Evolutionary conservation across 2,888 invertebrate species (phyloP), one percentile per base, ranked within the genome.

Genomic region (Athalia circularis): DNA sequence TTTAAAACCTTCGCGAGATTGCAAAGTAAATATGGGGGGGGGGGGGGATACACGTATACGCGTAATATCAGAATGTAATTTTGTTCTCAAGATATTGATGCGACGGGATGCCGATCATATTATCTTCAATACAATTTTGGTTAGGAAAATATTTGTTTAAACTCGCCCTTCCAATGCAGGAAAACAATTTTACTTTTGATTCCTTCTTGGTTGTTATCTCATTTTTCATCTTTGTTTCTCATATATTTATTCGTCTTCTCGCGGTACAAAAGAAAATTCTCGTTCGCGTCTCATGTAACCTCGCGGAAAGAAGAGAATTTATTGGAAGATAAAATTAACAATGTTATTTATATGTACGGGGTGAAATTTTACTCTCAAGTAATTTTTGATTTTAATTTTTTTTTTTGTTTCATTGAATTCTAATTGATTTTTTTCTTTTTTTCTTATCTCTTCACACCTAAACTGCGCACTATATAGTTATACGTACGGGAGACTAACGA

Each of bases 51-150:
- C 29, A 29, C 0, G 29, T 29, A 8, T 15, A 7, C 13, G 3
- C 13, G 48, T 15, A 0, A 3, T 15, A 65, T 15, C 13, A 65
- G n/a, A 65, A 65, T 15, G 9, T 65, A 65, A 65, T 65, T 15
- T 67, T 67, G 13, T 9, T 67, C 47, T 65, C n/a, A 7, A 29
- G 45, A 65, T 9, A 6, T 4, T 3, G n/a, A 50, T 47, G 7
- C 45, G 65, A 65, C 45, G 5, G 3, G 7, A n/a, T 3, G 45
- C 43, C 11, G 11, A 65, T 6, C 11, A 65, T 65, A 47, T 43
- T 45, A 65, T 11, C 43, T 43, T n/a, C 13, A 45, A 65, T 65
- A 45, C 65, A 50, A 13, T 50, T 65, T 65, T 65, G 13, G 48
- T 65, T 65, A 8, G 13, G 15, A 65, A 50, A 65, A 65, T 65